Conservation (phyloP, 1,140 invertebrate species). For the Drosophila orosa region DNA sequence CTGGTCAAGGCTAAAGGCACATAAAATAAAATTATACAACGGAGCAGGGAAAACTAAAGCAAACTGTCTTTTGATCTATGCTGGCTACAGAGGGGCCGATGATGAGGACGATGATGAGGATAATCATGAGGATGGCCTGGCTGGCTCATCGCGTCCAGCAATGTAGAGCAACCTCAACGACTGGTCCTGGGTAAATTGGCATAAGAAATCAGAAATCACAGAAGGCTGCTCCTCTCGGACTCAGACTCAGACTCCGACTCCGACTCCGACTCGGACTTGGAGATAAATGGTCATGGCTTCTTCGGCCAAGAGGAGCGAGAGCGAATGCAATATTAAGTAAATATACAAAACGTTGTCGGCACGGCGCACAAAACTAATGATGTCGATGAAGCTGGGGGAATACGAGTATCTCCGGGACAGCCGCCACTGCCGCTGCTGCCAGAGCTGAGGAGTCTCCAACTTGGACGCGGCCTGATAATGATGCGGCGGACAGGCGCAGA, state of each 20-base stretch:
- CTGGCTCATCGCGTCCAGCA: conserved; percentile 37
- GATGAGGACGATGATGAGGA: conserved; percentile 38
- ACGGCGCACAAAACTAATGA: conserved; percentile 82
- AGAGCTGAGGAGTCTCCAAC: conserved; percentile 17
- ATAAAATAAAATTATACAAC: conserved; percentile 80
- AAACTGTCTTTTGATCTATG: conserved; percentile 83
- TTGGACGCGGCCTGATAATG: conserved; percentile 63
- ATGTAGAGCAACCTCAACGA: conserved; percentile 63
- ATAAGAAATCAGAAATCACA: conserved; percentile 83
- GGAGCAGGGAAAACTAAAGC: conserved; percentile 68
- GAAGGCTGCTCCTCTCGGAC: conserved; percentile 64
- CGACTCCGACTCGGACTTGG: background rate
- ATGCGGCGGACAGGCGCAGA: conserved; percentile 69
- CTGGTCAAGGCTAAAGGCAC: conserved; percentile 82
- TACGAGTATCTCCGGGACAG: conserved; percentile 15
- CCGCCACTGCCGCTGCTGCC: background rate
- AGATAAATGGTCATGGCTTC: conserved; percentile 52
- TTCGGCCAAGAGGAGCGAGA: conserved; percentile 23
- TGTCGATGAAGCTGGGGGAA: conserved; percentile 67
- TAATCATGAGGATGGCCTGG: conserved; percentile 34
- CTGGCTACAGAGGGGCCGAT: conserved; percentile 37
- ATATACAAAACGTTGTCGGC: conserved; percentile 83
- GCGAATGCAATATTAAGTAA: conserved; percentile 81
- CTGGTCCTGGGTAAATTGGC: conserved; percentile 70
- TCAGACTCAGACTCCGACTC: conserved; percentile 5